Base-by-base conservation (phyloP, 2,888 invertebrate genomes). In the Drosophila macrospina region DNA sequence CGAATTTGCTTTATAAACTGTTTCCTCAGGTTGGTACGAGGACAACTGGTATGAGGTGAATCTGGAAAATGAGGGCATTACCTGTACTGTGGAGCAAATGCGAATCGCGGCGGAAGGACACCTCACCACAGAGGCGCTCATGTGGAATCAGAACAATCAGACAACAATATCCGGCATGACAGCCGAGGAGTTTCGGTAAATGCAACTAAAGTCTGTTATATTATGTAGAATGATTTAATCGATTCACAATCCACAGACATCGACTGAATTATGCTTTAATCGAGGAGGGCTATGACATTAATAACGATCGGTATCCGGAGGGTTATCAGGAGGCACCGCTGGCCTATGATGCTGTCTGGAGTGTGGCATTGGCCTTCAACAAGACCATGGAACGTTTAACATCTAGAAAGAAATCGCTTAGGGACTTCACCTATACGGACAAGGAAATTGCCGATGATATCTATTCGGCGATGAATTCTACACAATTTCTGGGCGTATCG, bases 321-420 rank as follows among this genome's bases (percentile, higher is more conserved):
- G 98, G 99, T 10, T 98, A 98, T 92, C 97, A 98, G 90, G 99
- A 99, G 93, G 99, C 99, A 6, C 99, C 99, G 0, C 93, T 99
- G 61, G 99, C 99, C 45, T 99, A 99, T 91, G 99, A 99, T 92
- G 99, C 99, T 8, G 98, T 99, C 50, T 99, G 99, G 99, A 98
- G 99, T 39, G 96, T 99, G 32, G 99, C 99, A 37, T 93, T 99
- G 90, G 98, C 99, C 13, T 97, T 99, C 90, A 99, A 99, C 93
- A 98, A 98, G 93, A 98, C 99, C 20, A 97, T 98, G 95, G 96
- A 96, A 85, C 95, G 96, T 74, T 94, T 99, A 57, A 95, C 95
- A 80, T 95, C 95, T 87, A 86, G 90, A 55, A 96, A 96, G 26
- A 95, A 96, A 90, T 96, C 96, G 80, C 93, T 99, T 83, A 98